Percentiles rank a stretch among this genome's conserved stretches.
These are phyloP conservation scores for Petrocephalus schoutedeni DNA, from an alignment of 2,797 vertebrate genomes.

Conservation along the genomic window DNA sequence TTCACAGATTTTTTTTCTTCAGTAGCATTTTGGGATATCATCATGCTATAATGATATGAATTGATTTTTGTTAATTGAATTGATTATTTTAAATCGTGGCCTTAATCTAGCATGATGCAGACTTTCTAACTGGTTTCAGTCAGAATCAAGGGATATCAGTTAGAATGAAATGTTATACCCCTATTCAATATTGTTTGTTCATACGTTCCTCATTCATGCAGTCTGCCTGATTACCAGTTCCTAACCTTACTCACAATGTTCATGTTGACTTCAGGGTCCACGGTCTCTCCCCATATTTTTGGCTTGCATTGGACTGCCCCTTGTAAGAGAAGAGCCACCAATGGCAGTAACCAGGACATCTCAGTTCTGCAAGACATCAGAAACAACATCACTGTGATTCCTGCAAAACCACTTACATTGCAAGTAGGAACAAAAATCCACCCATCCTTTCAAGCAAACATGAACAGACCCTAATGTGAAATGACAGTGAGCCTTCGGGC, in stretches of 20 bases:
- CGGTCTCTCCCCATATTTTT: neutral
- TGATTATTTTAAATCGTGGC: neutral
- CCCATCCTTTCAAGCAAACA: neutral
- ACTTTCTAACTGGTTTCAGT: too few species aligned
- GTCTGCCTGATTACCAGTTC: neutral
- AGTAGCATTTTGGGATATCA: neutral
- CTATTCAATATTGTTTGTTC: neutral
- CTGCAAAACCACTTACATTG: neutral
- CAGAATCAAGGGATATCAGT: neutral
- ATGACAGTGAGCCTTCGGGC: neutral
- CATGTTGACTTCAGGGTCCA: slow-evolving; percentile 71
- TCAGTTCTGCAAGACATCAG: slow-evolving; percentile 32
- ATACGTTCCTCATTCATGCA: neutral
- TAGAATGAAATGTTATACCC: neutral
- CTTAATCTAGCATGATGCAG: neutral
- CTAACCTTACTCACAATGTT: slow-evolving; percentile 60
- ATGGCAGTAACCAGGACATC: slow-evolving; percentile 35
- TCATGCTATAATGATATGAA: neutral
- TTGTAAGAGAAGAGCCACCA: slow-evolving; percentile 30
- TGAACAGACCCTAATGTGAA: neutral
- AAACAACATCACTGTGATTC: neutral
- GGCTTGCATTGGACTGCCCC: slow-evolving; percentile 20
- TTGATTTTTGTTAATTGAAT: neutral
- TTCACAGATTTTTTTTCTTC: neutral
- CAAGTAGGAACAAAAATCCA: neutral